Evolutionary conservation across 2,113 vertebrate species (phyloP).

Genomic region (Vimba vimba): DNA sequence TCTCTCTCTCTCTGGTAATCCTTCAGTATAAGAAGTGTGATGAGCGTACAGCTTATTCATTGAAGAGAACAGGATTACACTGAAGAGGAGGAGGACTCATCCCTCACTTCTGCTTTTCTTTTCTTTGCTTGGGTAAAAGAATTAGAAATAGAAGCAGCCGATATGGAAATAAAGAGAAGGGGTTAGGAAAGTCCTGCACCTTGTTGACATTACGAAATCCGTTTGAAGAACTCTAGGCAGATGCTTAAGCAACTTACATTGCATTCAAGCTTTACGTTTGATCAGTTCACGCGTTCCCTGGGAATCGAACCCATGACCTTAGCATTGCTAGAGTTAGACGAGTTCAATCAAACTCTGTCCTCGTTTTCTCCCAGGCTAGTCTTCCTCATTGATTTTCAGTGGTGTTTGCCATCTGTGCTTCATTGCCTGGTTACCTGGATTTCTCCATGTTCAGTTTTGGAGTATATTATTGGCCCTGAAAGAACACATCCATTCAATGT

Average conservation of each 20-base stretch:
- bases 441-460: neutral
- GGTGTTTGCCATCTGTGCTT: neutral
- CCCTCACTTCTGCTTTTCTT: constrained; percentile 14
- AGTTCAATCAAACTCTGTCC: too few species aligned
- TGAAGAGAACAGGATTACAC: constrained; percentile 30
- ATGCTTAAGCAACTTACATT: too few species aligned
- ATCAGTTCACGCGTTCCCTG: too few species aligned
- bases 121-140: neutral
- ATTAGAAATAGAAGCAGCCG: neutral
- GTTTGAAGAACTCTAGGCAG: too few species aligned
- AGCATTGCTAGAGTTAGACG: too few species aligned
- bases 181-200: neutral
- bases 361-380: too few species aligned
- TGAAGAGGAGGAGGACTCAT: constrained; percentile 18
- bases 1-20: neutral
- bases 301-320: too few species aligned
- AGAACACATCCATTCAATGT: neutral
- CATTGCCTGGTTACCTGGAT: neutral
- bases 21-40: neutral
- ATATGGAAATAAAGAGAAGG: neutral
- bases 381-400: neutral
- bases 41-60: neutral
- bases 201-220: too few species aligned
- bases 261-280: too few species aligned
- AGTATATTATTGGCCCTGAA: neutral